phyloP scores from a whole-genome alignment of 2,888 invertebrate genomes.

The Eupsilia transversa region DNA sequence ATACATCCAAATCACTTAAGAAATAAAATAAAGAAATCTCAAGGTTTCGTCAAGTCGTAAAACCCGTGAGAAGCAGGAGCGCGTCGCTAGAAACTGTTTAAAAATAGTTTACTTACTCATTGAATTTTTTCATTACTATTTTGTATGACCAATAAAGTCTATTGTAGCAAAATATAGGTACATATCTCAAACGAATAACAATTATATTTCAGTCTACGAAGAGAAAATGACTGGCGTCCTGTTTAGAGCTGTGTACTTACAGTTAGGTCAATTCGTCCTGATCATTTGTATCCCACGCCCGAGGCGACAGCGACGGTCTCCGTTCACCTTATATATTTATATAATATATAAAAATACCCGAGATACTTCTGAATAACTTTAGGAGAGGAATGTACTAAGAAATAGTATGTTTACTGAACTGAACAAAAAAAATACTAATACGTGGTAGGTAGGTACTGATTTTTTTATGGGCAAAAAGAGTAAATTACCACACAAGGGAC shows the following conservation, averaged over 20 bases:
- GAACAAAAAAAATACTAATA: background rate
- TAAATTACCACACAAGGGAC: background rate
- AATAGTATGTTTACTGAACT: background rate
- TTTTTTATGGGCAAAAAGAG: background rate
- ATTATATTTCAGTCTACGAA: background rate
- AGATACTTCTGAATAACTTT: slow-evolving; percentile 19
- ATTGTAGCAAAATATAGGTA: background rate
- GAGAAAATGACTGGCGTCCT: background rate
- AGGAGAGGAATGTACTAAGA: no score
- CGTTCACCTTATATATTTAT: slow-evolving; percentile 39
- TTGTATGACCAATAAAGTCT: background rate
- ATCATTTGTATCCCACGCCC: slow-evolving; percentile 65
- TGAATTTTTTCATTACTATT: no score
- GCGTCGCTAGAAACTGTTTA: background rate
- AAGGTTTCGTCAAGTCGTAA: background rate
- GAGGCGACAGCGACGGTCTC: slow-evolving; percentile 59
- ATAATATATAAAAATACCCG: slow-evolving; percentile 29
- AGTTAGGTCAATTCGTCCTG: slow-evolving; percentile 62
- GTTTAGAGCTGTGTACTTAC: slow-evolving; percentile 36
- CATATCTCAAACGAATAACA: background rate
- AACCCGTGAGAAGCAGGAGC: background rate
- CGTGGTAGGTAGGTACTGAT: background rate
- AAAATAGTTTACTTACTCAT: background rate
- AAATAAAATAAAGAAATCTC: background rate
- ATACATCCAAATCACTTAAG: no score